Evolutionary conservation across 2,888 invertebrate species (phyloP).

Genomic region (Fragum whitleyi): DNA sequence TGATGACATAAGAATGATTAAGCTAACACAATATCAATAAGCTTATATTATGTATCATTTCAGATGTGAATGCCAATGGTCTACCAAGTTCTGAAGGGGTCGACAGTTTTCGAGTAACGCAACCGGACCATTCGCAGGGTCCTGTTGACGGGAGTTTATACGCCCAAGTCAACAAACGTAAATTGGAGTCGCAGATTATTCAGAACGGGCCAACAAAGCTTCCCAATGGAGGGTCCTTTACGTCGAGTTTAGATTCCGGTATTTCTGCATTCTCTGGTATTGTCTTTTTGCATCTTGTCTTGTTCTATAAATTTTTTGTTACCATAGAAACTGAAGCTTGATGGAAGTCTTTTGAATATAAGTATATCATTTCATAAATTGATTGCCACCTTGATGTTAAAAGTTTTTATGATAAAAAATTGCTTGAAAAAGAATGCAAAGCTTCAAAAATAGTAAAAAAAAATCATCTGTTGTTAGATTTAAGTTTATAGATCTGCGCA

Average conservation of each 20-base stretch:
- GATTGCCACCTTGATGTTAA: no score
- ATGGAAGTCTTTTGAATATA: neutral
- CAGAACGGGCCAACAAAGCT: conserved; percentile 74
- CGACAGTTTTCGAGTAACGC: conserved; percentile 63
- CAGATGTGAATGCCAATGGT: conserved; percentile 77
- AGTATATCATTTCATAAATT: no score
- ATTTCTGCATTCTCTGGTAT: conserved; percentile 86
- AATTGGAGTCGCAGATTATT: conserved; percentile 63
- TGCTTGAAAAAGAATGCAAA: no score
- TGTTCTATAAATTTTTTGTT: conserved; percentile 10
- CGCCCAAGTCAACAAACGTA: conserved; percentile 87
- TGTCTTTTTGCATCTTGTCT: conserved; percentile 63
- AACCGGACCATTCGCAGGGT: conserved; percentile 70
- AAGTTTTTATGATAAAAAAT: no score
- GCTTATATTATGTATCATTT: conserved; percentile 57
- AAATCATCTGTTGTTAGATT: no score
- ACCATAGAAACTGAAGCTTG: neutral
- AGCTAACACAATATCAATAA: no score
- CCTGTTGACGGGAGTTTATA: conserved; percentile 96
- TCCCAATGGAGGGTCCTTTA: conserved; percentile 86
- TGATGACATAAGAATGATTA: no score
- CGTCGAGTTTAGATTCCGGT: conserved; percentile 96
- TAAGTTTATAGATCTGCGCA: no score
- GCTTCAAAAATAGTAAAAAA: no score
- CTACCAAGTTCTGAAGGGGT: conserved; percentile 65